Evolutionary conservation across 2,888 invertebrate species (phyloP).

Genomic region (Scelioninae gen. 2): DNA sequence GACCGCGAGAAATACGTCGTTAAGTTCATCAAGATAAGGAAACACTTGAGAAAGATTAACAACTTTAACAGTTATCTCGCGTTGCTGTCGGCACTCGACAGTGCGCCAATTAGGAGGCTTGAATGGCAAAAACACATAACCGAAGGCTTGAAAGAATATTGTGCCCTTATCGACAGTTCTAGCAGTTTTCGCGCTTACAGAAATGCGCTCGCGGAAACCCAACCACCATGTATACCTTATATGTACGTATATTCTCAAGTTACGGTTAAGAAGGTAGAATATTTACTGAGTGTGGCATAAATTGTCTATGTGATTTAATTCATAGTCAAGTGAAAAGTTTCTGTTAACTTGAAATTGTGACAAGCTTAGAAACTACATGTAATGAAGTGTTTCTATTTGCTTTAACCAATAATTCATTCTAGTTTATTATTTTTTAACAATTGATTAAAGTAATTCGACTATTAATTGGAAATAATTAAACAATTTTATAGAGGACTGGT

Average conservation of each 20-base stretch:
- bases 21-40: slow-evolving; percentile 99
- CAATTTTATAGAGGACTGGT: slow-evolving; percentile 88
- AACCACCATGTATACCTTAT: slow-evolving; percentile 99
- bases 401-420: no score
- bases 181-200: slow-evolving; percentile 98
- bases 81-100: slow-evolving; percentile 95
- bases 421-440: no score
- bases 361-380: no score
- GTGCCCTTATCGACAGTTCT: slow-evolving; percentile 97
- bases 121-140: slow-evolving; percentile 95
- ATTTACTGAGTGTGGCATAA: no score
- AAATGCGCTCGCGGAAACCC: slow-evolving; percentile 93
- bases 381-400: no score
- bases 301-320: no score
- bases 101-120: slow-evolving; percentile 93
- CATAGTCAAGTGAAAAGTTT: no score
- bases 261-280: no score
- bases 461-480: no score
- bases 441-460: background rate
- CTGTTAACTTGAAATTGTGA: no score
- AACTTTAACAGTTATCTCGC: slow-evolving; percentile 99
- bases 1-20: slow-evolving; percentile 96
- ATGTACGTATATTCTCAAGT: slow-evolving; percentile 88
- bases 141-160: slow-evolving; percentile 95
- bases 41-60: slow-evolving; percentile 96